Percentiles rank a stretch among this genome's conserved stretches.
These are phyloP conservation scores for Chorisops tibialis DNA, from an alignment of 2,888 invertebrate genomes.

Conservation along the genomic window DNA sequence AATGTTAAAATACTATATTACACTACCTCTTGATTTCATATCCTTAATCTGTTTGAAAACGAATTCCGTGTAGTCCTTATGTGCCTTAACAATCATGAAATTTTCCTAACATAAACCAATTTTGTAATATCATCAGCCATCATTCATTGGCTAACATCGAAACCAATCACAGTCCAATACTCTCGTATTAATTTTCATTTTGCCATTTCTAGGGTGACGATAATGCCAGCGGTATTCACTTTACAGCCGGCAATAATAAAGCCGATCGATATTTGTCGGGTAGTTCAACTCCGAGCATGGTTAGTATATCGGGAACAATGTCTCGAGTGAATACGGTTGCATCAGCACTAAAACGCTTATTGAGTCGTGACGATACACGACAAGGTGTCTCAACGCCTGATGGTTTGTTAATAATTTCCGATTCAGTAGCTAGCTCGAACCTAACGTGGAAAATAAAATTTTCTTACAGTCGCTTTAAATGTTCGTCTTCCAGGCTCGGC, in stretches of 20 bases:
- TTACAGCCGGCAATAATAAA: slow-evolving; percentile 61
- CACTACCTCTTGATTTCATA: too few species aligned
- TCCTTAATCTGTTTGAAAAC: too few species aligned
- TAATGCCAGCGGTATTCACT: slow-evolving; percentile 70
- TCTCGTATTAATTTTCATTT: slow-evolving; percentile 1
- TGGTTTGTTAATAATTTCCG: slow-evolving; percentile 21
- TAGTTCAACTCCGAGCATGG: slow-evolving; percentile 51
- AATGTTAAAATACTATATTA: too few species aligned
- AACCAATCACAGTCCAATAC: not conserved
- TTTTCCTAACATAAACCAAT: too few species aligned
- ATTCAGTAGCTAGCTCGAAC: slow-evolving; percentile 4
- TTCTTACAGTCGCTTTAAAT: slow-evolving; percentile 15
- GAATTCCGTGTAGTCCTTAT: too few species aligned
- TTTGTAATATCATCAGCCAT: too few species aligned
- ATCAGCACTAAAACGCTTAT: slow-evolving; percentile 70
- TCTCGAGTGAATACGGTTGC: slow-evolving; percentile 74
- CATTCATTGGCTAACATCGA: too few species aligned
- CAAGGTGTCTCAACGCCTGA: slow-evolving; percentile 46
- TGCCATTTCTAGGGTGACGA: slow-evolving; percentile 62
- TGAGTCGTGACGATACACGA: slow-evolving; percentile 67
- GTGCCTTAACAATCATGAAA: too few species aligned
- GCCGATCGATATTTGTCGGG: slow-evolving; percentile 54
- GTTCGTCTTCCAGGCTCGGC: slow-evolving; percentile 50
- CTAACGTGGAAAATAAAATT: not conserved
- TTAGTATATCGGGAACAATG: slow-evolving; percentile 56